Percentiles rank a stretch among this genome's conserved stretches.
Conservation (phyloP, 1,140 invertebrate species). For the Drosophila chauvacae region DNA sequence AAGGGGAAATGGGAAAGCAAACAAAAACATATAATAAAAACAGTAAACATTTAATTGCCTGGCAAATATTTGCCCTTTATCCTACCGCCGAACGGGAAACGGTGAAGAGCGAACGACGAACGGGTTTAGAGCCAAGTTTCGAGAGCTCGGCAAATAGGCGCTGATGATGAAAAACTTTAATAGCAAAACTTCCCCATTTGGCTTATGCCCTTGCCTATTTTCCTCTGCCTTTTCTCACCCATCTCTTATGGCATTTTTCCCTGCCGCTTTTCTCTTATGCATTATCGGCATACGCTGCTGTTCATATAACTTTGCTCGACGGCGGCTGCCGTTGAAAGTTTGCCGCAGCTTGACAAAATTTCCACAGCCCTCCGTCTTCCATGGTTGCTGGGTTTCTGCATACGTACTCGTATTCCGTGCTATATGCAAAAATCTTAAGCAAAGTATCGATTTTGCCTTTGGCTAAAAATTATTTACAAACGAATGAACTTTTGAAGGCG, state of each 20-base stretch:
- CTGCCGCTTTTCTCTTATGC: constrained; percentile 39
- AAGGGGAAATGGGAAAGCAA: constrained; percentile 20
- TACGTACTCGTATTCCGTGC: constrained; percentile 29
- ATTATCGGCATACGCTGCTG: constrained; percentile 72
- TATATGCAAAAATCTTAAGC: constrained; percentile 77
- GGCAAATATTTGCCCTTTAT: constrained; percentile 65
- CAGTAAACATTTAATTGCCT: constrained; percentile 73
- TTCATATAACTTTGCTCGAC: constrained; percentile 64
- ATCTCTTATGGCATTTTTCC: constrained; percentile 8
- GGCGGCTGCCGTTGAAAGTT: constrained; percentile 63
- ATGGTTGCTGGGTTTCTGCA: constrained; percentile 15
- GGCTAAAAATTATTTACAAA: constrained; percentile 81
- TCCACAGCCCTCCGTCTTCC: constrained; percentile 1
- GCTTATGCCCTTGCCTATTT: constrained; percentile 22
- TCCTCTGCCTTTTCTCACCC: background rate
- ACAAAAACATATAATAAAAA: constrained; percentile 61
- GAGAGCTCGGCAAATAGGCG: constrained; percentile 62
- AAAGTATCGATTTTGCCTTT: constrained; percentile 77
- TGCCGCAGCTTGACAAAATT: constrained; percentile 70
- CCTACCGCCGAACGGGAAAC: background rate
- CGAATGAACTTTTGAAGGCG: constrained; percentile 71
- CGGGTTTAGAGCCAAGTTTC: constrained; percentile 52
- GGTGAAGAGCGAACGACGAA: constrained; percentile 7
- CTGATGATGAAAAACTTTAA: constrained; percentile 60
- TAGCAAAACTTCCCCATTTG: constrained; percentile 51